These are phyloP conservation scores for Rhyacophila evoluta DNA, from an alignment of 2,888 invertebrate genomes.

Conservation along the genomic window DNA sequence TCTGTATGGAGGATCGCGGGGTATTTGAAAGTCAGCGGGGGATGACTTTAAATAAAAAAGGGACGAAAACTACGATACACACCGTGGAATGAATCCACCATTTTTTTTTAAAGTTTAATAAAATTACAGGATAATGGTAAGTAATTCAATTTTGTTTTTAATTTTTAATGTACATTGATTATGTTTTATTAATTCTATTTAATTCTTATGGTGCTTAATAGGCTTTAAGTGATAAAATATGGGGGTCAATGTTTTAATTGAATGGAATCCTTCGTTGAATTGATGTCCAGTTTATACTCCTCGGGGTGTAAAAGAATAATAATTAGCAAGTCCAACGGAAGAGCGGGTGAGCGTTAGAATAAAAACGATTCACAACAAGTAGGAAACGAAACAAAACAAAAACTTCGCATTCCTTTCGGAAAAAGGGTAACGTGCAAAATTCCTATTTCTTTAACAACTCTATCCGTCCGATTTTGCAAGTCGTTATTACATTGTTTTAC, in stretches of 20 bases:
- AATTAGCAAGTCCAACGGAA: constrained; percentile 44
- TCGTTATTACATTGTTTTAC: constrained; percentile 53
- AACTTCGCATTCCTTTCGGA: constrained; percentile 49
- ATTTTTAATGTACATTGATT: too few species aligned
- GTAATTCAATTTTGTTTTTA: too few species aligned
- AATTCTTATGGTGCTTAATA: too few species aligned
- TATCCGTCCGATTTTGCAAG: constrained; percentile 49
- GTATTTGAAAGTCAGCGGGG: constrained; percentile 4
- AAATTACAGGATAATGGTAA: too few species aligned
- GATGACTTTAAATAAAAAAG: constrained; percentile 38
- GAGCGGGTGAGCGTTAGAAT: constrained; percentile 26
- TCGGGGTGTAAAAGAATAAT: constrained; percentile 49
- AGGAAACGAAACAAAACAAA: constrained; percentile 38
- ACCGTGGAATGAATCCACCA: too few species aligned
- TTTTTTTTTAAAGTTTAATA: too few species aligned
- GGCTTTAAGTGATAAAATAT: too few species aligned
- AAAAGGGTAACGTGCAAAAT: constrained; percentile 43
- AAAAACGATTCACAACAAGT: constrained; percentile 43
- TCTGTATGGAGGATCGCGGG: constrained; percentile 5
- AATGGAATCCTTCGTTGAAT: not conserved
- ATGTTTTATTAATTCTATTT: too few species aligned
- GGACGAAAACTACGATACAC: constrained; percentile 39
- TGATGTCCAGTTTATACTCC: not conserved
- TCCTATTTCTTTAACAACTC: constrained; percentile 52
- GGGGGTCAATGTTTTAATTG: too few species aligned